Evolutionary conservation across 2,888 invertebrate genomes (phyloP).

Genomic region (Diabrotica balteata): DNA sequence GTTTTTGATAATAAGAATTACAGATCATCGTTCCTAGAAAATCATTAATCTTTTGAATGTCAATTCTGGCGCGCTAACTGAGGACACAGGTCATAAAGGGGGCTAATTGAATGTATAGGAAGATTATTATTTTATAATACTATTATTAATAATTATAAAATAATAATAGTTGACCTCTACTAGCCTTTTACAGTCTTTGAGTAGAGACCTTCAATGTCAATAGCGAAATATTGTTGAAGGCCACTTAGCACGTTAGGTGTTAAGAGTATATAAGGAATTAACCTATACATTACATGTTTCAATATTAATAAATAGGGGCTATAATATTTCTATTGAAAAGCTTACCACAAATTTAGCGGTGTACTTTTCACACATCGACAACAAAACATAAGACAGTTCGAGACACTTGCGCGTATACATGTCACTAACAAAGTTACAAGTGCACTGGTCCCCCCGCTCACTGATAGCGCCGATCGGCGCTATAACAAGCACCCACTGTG

Average conservation of each 20-base stretch:
- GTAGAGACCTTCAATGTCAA: slow-evolving; percentile 62
- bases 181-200: slow-evolving; percentile 61
- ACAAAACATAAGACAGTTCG: slow-evolving; percentile 59
- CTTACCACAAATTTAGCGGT: slow-evolving; percentile 57
- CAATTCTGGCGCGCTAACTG: slow-evolving; percentile 47
- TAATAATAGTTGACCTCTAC: slow-evolving; percentile 59
- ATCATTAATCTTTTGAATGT: slow-evolving; percentile 28
- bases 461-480: slow-evolving; percentile 57
- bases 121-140: slow-evolving; percentile 32
- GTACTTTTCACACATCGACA: slow-evolving; percentile 56
- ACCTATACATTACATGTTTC: slow-evolving; percentile 38
- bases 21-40: no score
- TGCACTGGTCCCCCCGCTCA: slow-evolving; percentile 57
- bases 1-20: no score
- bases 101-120: slow-evolving; percentile 38
- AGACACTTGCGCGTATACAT: slow-evolving; percentile 61
- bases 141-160: slow-evolving; percentile 32
- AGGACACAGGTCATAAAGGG: slow-evolving; percentile 55
- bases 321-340: slow-evolving; percentile 40
- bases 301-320: slow-evolving; percentile 23
- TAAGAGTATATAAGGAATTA: slow-evolving; percentile 29
- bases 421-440: slow-evolving; percentile 63
- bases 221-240: slow-evolving; percentile 61
- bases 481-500: slow-evolving; percentile 54
- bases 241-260: slow-evolving; percentile 57